These are phyloP conservation scores for Acleris literana DNA, from an alignment of 2,888 invertebrate genomes.

Conservation along the genomic window DNA sequence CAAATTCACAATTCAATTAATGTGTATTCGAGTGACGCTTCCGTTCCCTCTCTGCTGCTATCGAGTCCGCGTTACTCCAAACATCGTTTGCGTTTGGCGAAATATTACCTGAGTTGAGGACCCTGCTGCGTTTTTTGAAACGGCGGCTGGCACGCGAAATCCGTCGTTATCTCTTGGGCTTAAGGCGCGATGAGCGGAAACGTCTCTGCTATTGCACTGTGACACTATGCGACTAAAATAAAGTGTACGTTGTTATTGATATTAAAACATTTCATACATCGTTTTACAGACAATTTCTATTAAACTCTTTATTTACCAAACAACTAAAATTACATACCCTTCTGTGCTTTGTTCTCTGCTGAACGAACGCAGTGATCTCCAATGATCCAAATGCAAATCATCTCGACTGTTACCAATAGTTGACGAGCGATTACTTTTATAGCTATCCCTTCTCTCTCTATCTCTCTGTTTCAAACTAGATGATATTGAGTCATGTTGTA, in stretches of 20 bases:
- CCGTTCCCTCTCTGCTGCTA: too few relatives aligned
- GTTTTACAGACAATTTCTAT: too few relatives aligned
- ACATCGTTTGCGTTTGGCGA: background rate
- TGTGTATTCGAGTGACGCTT: too few relatives aligned
- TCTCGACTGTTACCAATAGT: constrained; percentile 77
- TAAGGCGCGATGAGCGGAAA: constrained; percentile 65
- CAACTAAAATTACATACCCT: constrained; percentile 58
- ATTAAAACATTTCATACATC: too few relatives aligned
- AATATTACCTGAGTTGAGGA: constrained; percentile 63
- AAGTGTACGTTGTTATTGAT: background rate
- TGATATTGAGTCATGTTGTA: constrained; percentile 63
- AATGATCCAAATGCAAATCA: constrained; percentile 75
- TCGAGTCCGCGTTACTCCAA: too few relatives aligned
- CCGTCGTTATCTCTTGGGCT: constrained; percentile 76
- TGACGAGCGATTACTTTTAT: constrained; percentile 75
- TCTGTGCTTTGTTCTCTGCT: constrained; percentile 80
- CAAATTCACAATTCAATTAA: background rate
- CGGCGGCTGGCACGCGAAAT: constrained; percentile 67
- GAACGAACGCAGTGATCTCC: constrained; percentile 76
- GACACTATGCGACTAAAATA: constrained; percentile 70
- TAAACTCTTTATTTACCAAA: too few relatives aligned
- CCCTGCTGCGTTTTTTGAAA: constrained; percentile 62
- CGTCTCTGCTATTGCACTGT: constrained; percentile 76
- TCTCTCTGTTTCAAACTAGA: constrained; percentile 63
- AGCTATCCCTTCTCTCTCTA: constrained; percentile 70